Percentiles rank a stretch among this genome's conserved stretches.
phyloP scores from a whole-genome alignment of 2,113 vertebrate genomes.

The Paraplagusia blochii region DNA sequence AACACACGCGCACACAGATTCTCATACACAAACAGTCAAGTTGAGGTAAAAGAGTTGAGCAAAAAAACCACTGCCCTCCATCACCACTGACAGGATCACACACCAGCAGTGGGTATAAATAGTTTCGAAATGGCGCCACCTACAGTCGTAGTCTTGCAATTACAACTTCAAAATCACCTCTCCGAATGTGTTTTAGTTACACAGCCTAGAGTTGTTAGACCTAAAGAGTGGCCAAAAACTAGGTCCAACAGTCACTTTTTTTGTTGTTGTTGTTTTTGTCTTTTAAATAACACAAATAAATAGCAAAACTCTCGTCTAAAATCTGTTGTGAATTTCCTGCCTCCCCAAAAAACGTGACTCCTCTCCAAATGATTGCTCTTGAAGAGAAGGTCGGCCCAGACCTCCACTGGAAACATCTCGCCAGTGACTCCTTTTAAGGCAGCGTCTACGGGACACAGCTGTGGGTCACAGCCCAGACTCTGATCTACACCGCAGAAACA shows the following conservation, averaged over 20 bases:
- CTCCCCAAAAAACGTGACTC: constrained; percentile 14
- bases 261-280: too few species aligned
- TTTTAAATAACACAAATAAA: constrained; percentile 52
- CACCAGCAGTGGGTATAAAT: too few species aligned
- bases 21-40: constrained; percentile 6
- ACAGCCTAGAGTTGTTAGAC: constrained; percentile 29
- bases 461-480: constrained; percentile 39
- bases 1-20: constrained; percentile 16
- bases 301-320: constrained; percentile 37
- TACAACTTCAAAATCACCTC: too few species aligned
- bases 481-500: constrained; percentile 38
- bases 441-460: constrained; percentile 59
- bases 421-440: constrained; percentile 66
- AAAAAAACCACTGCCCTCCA: not conserved
- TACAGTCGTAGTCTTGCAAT: constrained; percentile 28
- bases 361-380: constrained; percentile 60
- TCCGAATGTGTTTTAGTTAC: constrained; percentile 43
- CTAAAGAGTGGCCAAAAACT: constrained; percentile 34
- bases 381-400: constrained; percentile 38
- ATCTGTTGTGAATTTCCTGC: constrained; percentile 22
- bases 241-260: constrained; percentile 24
- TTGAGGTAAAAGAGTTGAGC: not conserved
- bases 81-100: too few species aligned
- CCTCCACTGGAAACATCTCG: constrained; percentile 39
- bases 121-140: constrained; percentile 19